These are phyloP conservation scores for Jaculus jaculus DNA, from an alignment of 2,113 vertebrate species.

Conservation along the genomic window DNA sequence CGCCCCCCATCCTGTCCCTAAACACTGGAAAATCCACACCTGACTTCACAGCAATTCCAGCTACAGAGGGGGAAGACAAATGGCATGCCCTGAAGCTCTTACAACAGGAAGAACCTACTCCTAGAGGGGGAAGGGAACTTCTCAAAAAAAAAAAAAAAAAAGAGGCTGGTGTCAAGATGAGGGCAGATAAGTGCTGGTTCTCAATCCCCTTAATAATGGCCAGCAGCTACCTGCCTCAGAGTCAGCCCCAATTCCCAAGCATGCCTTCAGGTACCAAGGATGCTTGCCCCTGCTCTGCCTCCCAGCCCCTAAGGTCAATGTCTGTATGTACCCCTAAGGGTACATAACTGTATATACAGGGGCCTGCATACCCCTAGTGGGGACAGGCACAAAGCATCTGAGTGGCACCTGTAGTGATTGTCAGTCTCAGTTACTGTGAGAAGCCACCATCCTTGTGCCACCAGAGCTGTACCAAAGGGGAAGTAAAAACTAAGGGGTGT, in stretches of 20 bases:
- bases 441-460: neutral
- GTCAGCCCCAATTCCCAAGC: neutral
- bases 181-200: neutral
- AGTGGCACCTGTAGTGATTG: fast-evolving
- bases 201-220: neutral
- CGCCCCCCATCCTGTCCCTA: too few species aligned
- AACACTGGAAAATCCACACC: neutral
- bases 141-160: too few species aligned
- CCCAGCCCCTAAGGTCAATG: neutral
- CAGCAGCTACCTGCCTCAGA: neutral
- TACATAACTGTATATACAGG: too few species aligned
- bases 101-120: neutral
- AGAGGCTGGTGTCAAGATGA: neutral
- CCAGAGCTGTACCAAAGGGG: neutral
- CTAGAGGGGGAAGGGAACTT: neutral
- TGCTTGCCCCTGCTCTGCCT: neutral
- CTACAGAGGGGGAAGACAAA: neutral
- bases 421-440: neutral
- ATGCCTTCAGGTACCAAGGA: neutral
- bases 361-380: too few species aligned
- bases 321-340: neutral
- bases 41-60: neutral
- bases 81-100: neutral
- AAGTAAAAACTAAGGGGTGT: too few species aligned
- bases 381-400: neutral